Conservation (phyloP, 2,888 invertebrate species). For the Chloromyia formosa region DNA sequence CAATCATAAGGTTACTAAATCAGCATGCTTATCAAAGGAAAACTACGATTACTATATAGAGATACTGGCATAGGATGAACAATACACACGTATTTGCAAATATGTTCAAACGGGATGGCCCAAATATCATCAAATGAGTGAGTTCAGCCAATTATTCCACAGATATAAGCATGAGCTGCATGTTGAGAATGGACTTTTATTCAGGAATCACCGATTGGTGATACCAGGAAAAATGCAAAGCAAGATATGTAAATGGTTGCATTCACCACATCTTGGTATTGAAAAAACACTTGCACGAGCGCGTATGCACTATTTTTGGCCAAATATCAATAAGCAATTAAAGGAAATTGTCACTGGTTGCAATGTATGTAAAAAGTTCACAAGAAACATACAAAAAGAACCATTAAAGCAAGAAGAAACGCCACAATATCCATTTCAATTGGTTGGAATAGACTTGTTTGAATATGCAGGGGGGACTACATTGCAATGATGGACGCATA, state of each 20-base stretch:
- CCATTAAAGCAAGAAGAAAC: slow-evolving; percentile 48
- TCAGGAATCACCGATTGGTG: slow-evolving; percentile 22
- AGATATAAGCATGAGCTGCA: slow-evolving; percentile 40
- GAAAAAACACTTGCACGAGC: slow-evolving; percentile 51
- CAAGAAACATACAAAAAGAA: slow-evolving; percentile 50
- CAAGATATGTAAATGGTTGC: slow-evolving; percentile 41
- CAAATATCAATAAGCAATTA: slow-evolving; percentile 25
- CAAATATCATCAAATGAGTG: slow-evolving; percentile 45
- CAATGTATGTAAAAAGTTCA: slow-evolving; percentile 33
- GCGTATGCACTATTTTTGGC: slow-evolving; percentile 49
- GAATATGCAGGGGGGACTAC: slow-evolving; percentile 44
- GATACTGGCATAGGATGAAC: slow-evolving; percentile 43
- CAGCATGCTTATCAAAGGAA: slow-evolving; percentile 46
- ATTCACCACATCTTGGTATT: slow-evolving; percentile 43
- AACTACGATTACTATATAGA: slow-evolving; percentile 44
- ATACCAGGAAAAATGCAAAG: slow-evolving; percentile 39
- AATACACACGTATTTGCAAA: slow-evolving; percentile 8
- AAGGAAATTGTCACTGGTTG: slow-evolving; percentile 13
- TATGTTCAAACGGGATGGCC: slow-evolving; percentile 46
- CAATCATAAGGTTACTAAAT: slow-evolving; percentile 19
- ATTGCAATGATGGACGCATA: slow-evolving; percentile 47
- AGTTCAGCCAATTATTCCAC: slow-evolving; percentile 39
- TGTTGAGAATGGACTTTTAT: slow-evolving; percentile 23
- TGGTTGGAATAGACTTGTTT: slow-evolving; percentile 48
- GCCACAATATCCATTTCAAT: slow-evolving; percentile 47